A percentile compares a stretch with the other conserved stretches of the same genome.
Evolutionary conservation across 2,113 vertebrate species (phyloP).

Genomic region (Platichthys flesus): DNA sequence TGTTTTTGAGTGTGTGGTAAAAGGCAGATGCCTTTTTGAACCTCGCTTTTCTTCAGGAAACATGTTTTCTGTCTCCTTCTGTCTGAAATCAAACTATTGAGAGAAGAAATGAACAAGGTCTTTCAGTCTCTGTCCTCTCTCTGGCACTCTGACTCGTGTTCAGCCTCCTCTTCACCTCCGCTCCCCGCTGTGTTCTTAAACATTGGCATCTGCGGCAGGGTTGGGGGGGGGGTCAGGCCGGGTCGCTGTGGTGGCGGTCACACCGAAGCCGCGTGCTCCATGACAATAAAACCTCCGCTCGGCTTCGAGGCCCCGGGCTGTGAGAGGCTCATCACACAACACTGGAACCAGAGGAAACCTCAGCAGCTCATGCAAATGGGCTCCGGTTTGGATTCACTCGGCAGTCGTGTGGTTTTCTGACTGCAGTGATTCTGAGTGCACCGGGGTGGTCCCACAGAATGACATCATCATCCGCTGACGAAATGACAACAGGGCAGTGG

Average conservation of each 20-base stretch:
- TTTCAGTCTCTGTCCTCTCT: background rate
- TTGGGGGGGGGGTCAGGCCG: conserved; percentile 9
- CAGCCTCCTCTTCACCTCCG: background rate
- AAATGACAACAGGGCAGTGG: conserved; percentile 1
- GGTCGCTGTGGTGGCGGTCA: conserved; percentile 36
- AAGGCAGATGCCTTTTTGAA: no score
- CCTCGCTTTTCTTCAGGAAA: conserved; percentile 1
- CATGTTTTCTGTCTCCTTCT: conserved; percentile 14
- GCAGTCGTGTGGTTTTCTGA: background rate
- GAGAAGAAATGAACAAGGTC: conserved; percentile 20
- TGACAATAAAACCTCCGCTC: conserved; percentile 59
- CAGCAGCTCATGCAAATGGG: conserved; percentile 46
- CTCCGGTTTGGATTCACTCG: conserved; percentile 11
- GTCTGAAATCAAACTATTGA: conserved; percentile 17
- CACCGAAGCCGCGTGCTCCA: conserved; percentile 41
- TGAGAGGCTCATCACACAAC: conserved; percentile 38
- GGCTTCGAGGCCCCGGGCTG: conserved; percentile 38
- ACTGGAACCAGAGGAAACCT: conserved; percentile 10
- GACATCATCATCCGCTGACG: conserved; percentile 16
- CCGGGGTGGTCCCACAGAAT: background rate
- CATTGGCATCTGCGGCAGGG: conserved; percentile 51
- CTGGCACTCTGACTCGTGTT: background rate
- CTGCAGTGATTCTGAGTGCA: conserved; percentile 5
- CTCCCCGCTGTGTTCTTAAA: conserved; percentile 52
- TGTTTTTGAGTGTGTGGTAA: no score